Evolutionary conservation across 2,113 vertebrate species (phyloP).

Genomic region (Grus americana): DNA sequence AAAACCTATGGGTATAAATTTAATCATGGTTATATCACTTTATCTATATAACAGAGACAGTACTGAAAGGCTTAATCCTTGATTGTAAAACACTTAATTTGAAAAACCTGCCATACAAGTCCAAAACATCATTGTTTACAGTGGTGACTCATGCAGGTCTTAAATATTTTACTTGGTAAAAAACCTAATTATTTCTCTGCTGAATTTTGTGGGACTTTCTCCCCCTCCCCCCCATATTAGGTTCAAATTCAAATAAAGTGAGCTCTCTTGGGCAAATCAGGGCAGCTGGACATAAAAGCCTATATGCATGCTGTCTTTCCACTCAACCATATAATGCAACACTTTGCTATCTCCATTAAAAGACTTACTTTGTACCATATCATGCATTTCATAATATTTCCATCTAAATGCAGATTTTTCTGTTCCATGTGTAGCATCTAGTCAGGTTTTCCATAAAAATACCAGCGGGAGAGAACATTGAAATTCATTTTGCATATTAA

Average conservation of each 20-base stretch:
- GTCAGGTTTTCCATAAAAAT: slow-evolving; percentile 82
- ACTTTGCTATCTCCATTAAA: slow-evolving; percentile 73
- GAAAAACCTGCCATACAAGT: neutral
- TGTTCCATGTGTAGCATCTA: slow-evolving; percentile 70
- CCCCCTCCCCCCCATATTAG: neutral
- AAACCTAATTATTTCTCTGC: neutral
- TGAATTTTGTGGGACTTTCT: neutral
- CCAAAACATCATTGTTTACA: neutral
- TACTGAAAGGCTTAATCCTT: slow-evolving; percentile 8
- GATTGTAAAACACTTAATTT: neutral
- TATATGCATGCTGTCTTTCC: slow-evolving; percentile 64
- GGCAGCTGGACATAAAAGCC: slow-evolving; percentile 68
- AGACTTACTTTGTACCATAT: slow-evolving; percentile 67
- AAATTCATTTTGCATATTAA: slow-evolving; percentile 83
- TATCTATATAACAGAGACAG: neutral
- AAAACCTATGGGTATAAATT: slow-evolving; percentile 1
- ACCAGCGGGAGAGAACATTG: slow-evolving; percentile 76
- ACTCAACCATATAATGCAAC: slow-evolving; percentile 74
- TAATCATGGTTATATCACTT: neutral
- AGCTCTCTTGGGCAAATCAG: slow-evolving; percentile 57
- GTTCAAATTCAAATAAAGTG: slow-evolving; percentile 61
- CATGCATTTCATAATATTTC: slow-evolving; percentile 82
- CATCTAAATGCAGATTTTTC: slow-evolving; percentile 87
- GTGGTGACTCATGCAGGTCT: neutral
- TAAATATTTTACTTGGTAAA: slow-evolving; percentile 23